These are phyloP conservation scores for Heliothis subflexa DNA, from an alignment of 1,140 invertebrate species.

Conservation along the genomic window DNA sequence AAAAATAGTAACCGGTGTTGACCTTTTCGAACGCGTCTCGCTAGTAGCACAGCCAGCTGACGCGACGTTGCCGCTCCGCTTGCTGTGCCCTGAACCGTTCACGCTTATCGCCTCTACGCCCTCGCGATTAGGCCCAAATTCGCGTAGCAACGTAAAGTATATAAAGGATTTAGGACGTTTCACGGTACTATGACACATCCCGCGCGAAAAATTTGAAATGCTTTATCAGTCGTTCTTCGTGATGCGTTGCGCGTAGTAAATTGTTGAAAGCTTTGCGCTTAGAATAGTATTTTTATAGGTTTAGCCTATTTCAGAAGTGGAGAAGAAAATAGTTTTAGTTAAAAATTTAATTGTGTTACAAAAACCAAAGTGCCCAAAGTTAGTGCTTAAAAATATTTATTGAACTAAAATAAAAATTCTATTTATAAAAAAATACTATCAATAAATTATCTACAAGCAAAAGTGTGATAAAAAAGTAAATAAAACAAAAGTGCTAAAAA, in stretches of 20 bases:
- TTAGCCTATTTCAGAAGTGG: slow-evolving; percentile 19
- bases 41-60: slow-evolving; percentile 83
- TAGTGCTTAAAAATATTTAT: slow-evolving; percentile 37
- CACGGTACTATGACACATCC: slow-evolving; percentile 69
- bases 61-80: slow-evolving; percentile 78
- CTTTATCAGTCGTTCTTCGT: slow-evolving; percentile 77
- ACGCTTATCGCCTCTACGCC: slow-evolving; percentile 78
- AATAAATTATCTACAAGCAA: neutral
- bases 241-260: slow-evolving; percentile 49
- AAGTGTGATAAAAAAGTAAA: slow-evolving; percentile 9
- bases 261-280: slow-evolving; percentile 1
- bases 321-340: slow-evolving; percentile 9
- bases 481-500: neutral
- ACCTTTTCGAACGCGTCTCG: slow-evolving; percentile 80
- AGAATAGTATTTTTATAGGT: slow-evolving; percentile 34
- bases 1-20: slow-evolving; percentile 82
- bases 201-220: slow-evolving; percentile 85
- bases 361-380: slow-evolving; percentile 73
- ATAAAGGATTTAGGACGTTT: slow-evolving; percentile 80
- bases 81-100: slow-evolving; percentile 56
- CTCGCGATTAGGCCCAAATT: slow-evolving; percentile 56
- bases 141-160: slow-evolving; percentile 67
- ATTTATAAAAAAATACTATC: neutral
- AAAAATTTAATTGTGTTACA: slow-evolving; percentile 22
- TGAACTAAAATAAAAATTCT: slow-evolving; percentile 1